phyloP scores from a whole-genome alignment of 92 coral and sea anemone species.

The Meandrina meandrites region DNA sequence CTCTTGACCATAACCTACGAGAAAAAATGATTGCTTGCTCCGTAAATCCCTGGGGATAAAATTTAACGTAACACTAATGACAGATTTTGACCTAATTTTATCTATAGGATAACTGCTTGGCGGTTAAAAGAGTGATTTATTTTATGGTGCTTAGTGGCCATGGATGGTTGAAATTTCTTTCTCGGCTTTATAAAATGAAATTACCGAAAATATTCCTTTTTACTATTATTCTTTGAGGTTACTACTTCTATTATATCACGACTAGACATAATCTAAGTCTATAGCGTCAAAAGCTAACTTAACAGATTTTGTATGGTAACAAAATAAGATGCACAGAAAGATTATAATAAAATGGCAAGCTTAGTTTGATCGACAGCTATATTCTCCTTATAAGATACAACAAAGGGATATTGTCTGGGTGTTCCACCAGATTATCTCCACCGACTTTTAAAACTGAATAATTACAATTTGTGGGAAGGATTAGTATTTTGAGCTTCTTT shows the following conservation, averaged over 20 bases:
- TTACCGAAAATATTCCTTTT: background rate
- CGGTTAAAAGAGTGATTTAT: background rate
- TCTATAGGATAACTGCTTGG: background rate
- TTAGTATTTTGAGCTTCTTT: background rate
- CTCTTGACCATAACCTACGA: slow-evolving; percentile 19
- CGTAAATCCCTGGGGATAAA: background rate
- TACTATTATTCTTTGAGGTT: background rate
- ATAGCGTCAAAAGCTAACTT: background rate
- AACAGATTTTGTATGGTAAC: too few relatives aligned
- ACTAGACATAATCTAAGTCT: background rate
- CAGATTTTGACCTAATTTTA: too few relatives aligned
- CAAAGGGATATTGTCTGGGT: background rate
- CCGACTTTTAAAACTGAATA: background rate
- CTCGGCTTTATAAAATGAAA: background rate
- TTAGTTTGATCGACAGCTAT: too few relatives aligned
- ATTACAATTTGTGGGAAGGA: background rate
- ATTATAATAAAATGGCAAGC: background rate
- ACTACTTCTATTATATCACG: background rate
- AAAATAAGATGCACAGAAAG: too few relatives aligned
- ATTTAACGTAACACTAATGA: background rate
- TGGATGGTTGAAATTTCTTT: too few relatives aligned
- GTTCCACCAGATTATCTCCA: background rate
- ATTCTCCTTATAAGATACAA: too few relatives aligned
- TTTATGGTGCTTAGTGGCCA: too few relatives aligned
- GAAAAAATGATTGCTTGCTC: background rate